Percentiles rank a stretch among this genome's conserved stretches.
Evolutionary conservation across 2,797 vertebrate species (phyloP).

Genomic region (Allobates femoralis): DNA sequence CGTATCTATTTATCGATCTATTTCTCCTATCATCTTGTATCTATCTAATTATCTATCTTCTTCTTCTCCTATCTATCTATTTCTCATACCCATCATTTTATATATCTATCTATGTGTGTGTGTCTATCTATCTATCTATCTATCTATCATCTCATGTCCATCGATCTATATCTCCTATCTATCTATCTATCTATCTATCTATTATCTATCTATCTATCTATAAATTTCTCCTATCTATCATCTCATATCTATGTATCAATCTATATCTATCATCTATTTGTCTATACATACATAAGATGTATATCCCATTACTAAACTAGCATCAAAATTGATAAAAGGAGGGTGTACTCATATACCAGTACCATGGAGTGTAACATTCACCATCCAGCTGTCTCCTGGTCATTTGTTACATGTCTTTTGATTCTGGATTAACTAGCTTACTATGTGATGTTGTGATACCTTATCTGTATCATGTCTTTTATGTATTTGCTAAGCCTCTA

Average conservation of each 20-base stretch:
- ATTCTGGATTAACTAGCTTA: conserved; percentile 52
- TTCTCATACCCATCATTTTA: too few species aligned
- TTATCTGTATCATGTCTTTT: conserved; percentile 40
- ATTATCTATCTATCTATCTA: too few species aligned
- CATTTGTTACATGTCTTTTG: conserved; percentile 45
- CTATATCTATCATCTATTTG: background rate
- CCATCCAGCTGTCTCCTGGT: conserved; percentile 40
- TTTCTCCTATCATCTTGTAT: too few species aligned
- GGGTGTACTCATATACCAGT: background rate
- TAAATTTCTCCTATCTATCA: background rate
- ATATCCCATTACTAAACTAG: background rate
- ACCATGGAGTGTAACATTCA: conserved; percentile 26
- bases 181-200: too few species aligned
- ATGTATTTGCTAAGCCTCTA: conserved; percentile 40
- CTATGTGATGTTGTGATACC: conserved; percentile 45
- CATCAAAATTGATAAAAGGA: background rate
- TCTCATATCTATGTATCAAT: background rate
- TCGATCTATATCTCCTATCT: too few species aligned
- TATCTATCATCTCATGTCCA: too few species aligned
- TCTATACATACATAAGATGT: background rate
- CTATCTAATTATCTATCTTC: too few species aligned
- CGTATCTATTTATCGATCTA: too few species aligned
- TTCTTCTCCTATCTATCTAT: too few species aligned
- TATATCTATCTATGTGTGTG: too few species aligned
- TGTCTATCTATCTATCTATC: too few species aligned